Conservation (phyloP, 2,797 vertebrate genomes). For the Eulemur rubriventer region DNA sequence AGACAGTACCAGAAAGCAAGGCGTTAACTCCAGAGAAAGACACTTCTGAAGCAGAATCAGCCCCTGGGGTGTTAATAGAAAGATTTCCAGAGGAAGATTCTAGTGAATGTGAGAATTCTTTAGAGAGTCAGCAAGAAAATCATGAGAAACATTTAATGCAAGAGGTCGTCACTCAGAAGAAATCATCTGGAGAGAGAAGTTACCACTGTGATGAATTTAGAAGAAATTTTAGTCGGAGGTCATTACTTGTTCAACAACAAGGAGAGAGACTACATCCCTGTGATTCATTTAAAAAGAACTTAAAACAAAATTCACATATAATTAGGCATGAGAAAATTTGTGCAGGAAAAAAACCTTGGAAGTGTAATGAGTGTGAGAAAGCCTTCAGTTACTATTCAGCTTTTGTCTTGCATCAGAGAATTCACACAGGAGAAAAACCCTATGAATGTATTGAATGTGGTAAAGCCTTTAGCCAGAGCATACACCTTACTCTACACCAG, state of each 20-base stretch:
- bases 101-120: slow-evolving; percentile 28
- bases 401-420: slow-evolving; percentile 79
- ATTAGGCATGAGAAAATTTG: slow-evolving; percentile 69
- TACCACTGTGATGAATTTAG: slow-evolving; percentile 63
- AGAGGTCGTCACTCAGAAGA: slow-evolving; percentile 57
- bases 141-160: slow-evolving; percentile 44
- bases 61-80: slow-evolving; percentile 38
- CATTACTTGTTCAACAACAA: slow-evolving; percentile 74
- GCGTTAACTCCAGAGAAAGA: slow-evolving; percentile 23
- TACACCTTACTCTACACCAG: slow-evolving; percentile 78
- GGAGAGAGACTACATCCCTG: slow-evolving; percentile 46
- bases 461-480: slow-evolving; percentile 76
- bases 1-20: slow-evolving; percentile 31
- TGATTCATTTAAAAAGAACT: slow-evolving; percentile 72
- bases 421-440: slow-evolving; percentile 78
- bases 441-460: slow-evolving; percentile 76
- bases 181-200: slow-evolving; percentile 67
- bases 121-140: slow-evolving; percentile 50
- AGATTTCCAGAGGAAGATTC: slow-evolving; percentile 58
- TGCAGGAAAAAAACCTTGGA: slow-evolving; percentile 73
- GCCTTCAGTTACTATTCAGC: slow-evolving; percentile 76
- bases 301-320: slow-evolving; percentile 69
- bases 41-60: slow-evolving; percentile 42
- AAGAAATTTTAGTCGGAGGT: slow-evolving; percentile 68
- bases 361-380: slow-evolving; percentile 76